These are phyloP conservation scores for Crocidura indochinensis DNA, from an alignment of 2,797 vertebrate species.

Conservation along the genomic window DNA sequence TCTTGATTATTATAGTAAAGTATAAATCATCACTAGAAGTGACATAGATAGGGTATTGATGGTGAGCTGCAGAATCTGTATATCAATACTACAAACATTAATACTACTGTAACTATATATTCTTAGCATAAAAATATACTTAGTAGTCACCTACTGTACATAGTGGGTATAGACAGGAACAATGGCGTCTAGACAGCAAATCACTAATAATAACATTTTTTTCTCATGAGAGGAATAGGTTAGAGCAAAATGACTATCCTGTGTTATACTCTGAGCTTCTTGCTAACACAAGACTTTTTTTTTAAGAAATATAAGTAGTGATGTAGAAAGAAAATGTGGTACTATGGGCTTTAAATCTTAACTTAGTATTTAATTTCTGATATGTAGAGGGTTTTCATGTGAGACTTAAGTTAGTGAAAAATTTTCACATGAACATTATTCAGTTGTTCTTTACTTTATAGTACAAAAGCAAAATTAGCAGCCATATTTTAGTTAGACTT, in stretches of 20 bases:
- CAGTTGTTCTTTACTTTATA: constrained; percentile 25
- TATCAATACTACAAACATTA: no score
- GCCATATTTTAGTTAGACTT: constrained; percentile 11
- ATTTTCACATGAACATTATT: constrained; percentile 57
- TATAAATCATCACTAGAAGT: not conserved
- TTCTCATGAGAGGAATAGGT: not conserved
- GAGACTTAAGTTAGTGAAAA: constrained; percentile 6
- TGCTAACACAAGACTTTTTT: not conserved
- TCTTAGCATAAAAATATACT: no score
- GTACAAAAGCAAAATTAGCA: constrained; percentile 9
- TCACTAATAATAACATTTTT: not conserved
- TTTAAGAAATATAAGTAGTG: constrained; percentile 29
- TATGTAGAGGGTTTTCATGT: not conserved
- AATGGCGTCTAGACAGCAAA: not conserved
- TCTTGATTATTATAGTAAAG: not conserved
- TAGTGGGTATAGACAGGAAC: not conserved
- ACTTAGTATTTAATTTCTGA: not conserved
- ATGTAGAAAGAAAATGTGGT: not conserved
- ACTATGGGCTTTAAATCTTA: not conserved
- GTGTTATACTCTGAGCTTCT: not conserved
- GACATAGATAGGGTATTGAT: no score
- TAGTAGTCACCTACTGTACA: not conserved
- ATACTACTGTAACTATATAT: no score
- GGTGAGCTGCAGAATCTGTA: no score
- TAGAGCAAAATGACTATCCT: not conserved